Conservation (phyloP, 2,113 vertebrate genomes). For the Hipposideros armiger region DNA sequence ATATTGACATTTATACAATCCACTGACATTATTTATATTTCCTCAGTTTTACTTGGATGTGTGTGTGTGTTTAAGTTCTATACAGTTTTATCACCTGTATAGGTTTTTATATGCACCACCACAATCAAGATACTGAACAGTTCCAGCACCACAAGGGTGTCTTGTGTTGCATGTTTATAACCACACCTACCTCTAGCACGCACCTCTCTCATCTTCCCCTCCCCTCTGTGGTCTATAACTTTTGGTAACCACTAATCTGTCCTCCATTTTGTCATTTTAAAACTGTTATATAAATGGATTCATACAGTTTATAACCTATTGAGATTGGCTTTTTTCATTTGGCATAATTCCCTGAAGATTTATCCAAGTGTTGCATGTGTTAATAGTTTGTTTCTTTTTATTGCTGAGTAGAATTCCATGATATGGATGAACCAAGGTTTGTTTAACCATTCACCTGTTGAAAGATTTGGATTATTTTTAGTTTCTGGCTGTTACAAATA, state of each 20-base stretch:
- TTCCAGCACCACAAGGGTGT: neutral
- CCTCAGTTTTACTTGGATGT: neutral
- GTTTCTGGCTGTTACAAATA: neutral
- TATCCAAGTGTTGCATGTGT: neutral
- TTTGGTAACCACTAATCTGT: neutral
- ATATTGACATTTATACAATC: neutral
- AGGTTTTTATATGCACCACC: neutral
- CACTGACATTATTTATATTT: neutral
- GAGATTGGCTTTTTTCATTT: neutral
- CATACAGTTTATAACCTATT: neutral
- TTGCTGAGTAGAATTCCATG: neutral
- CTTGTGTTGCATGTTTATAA: neutral
- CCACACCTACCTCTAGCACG: neutral
- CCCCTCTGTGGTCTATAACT: neutral
- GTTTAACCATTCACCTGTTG: neutral
- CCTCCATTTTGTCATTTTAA: neutral
- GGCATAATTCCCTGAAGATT: neutral
- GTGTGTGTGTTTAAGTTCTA: neutral
- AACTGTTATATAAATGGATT: neutral
- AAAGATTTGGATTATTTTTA: conserved; percentile 15
- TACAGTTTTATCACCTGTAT: neutral
- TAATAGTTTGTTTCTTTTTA: neutral
- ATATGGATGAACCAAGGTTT: neutral
- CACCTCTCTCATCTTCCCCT: neutral
- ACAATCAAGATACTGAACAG: neutral